These are phyloP conservation scores for Zaprionus ghesquierei DNA, from an alignment of 1,140 invertebrate species.

Conservation along the genomic window DNA sequence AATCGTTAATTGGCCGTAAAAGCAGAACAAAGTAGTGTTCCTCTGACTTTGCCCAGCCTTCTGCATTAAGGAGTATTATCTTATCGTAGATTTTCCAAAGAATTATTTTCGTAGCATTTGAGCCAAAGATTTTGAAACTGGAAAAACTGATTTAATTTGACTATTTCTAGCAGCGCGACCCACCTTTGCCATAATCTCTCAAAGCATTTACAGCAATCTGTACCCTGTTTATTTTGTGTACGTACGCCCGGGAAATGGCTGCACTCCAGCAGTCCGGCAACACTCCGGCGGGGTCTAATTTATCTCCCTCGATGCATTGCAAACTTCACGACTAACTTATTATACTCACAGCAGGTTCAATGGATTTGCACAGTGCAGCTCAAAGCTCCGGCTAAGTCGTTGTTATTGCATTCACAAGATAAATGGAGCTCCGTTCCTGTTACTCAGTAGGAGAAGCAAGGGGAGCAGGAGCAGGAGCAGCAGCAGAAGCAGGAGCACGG, in stretches of 20 bases:
- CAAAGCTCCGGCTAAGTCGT: slow-evolving; percentile 75
- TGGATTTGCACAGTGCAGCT: slow-evolving; percentile 68
- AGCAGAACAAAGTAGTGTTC: slow-evolving; percentile 5
- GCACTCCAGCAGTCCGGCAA: slow-evolving; percentile 20
- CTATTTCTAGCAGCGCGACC: background rate
- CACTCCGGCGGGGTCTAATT: slow-evolving; percentile 29
- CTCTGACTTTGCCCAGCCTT: too few relatives aligned
- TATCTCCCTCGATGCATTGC: slow-evolving; percentile 33
- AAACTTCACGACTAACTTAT: slow-evolving; percentile 57
- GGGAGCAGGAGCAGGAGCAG: background rate
- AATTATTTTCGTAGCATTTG: too few relatives aligned
- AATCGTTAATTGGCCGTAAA: slow-evolving; percentile 46
- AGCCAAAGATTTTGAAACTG: too few relatives aligned
- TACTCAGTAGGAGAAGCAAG: slow-evolving; percentile 7
- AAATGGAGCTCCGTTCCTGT: slow-evolving; percentile 58
- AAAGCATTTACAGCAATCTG: background rate
- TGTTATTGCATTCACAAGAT: slow-evolving; percentile 79
- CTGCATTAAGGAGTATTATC: background rate
- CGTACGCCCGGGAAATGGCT: background rate
- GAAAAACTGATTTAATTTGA: background rate
- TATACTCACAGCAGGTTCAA: slow-evolving; percentile 60
- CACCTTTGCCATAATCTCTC: background rate
- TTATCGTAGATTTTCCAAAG: too few relatives aligned
- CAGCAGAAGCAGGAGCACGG: background rate
- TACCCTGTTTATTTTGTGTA: background rate